Evolutionary conservation across 2,113 vertebrate genomes (phyloP).

Genomic region (Charina bottae): DNA sequence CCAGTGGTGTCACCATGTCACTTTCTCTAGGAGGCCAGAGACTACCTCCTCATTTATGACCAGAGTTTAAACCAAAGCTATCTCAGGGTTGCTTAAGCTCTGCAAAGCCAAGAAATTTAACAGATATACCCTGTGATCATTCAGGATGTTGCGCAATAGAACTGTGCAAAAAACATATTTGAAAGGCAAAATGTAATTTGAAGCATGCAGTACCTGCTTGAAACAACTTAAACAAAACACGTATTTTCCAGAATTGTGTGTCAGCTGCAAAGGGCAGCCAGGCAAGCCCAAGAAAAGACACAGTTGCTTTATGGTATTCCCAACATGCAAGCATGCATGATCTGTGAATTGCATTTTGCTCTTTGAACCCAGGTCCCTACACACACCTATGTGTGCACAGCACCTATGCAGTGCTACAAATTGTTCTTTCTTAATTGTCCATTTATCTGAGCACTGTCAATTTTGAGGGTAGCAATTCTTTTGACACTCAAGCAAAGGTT

Average conservation of each 20-base stretch:
- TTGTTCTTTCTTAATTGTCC: not conserved
- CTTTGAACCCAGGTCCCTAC: not conserved
- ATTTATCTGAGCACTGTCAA: not conserved
- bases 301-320: not conserved
- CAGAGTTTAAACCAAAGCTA: not conserved
- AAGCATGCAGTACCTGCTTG: too few relatives aligned
- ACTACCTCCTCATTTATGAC: not conserved
- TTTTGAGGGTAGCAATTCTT: not conserved
- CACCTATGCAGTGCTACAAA: not conserved
- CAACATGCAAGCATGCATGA: not conserved
- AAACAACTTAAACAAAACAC: too few relatives aligned
- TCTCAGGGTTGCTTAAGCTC: not conserved
- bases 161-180: too few relatives aligned
- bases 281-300: too few relatives aligned
- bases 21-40: not conserved
- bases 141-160: too few relatives aligned
- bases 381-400: not conserved
- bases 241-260: too few relatives aligned
- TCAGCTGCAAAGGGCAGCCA: too few relatives aligned
- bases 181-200: too few relatives aligned
- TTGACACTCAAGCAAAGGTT: not conserved
- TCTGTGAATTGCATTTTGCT: not conserved
- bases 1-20: not conserved
- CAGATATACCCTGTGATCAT: too few relatives aligned
- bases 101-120: too few relatives aligned